Percentiles rank a stretch among this genome's conserved stretches.
These are phyloP conservation scores for Prolemur simus DNA, from an alignment of 2,113 vertebrate species.

Conservation along the genomic window DNA sequence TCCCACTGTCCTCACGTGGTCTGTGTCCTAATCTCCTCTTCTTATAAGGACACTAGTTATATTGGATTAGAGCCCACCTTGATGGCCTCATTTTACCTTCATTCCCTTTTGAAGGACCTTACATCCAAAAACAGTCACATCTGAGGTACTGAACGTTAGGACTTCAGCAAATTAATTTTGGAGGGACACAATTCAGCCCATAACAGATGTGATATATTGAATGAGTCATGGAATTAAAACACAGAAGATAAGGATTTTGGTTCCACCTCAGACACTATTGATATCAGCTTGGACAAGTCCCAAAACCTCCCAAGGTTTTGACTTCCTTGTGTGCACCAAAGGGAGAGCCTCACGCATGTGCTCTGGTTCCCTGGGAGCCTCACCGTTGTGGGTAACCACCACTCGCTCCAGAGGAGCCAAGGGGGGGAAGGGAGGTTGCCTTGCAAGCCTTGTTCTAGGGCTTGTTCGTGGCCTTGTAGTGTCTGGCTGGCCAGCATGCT, in stretches of 20 bases:
- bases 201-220: background rate
- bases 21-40: background rate
- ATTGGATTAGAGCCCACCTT: background rate
- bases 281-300: background rate
- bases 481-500: background rate
- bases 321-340: background rate
- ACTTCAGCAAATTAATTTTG: background rate
- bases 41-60: background rate
- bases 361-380: background rate
- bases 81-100: background rate
- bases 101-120: background rate
- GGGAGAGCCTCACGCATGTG: background rate
- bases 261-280: background rate
- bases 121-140: background rate
- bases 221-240: background rate
- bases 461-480: background rate
- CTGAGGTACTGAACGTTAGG: background rate
- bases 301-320: background rate
- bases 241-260: background rate
- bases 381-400: too few species aligned
- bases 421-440: background rate
- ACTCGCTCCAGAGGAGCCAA: too few species aligned
- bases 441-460: background rate
- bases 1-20: background rate
- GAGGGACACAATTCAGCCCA: background rate